These are phyloP conservation scores for Tetranychus piercei DNA, from an alignment of 2,888 invertebrate genomes.

Conservation along the genomic window DNA sequence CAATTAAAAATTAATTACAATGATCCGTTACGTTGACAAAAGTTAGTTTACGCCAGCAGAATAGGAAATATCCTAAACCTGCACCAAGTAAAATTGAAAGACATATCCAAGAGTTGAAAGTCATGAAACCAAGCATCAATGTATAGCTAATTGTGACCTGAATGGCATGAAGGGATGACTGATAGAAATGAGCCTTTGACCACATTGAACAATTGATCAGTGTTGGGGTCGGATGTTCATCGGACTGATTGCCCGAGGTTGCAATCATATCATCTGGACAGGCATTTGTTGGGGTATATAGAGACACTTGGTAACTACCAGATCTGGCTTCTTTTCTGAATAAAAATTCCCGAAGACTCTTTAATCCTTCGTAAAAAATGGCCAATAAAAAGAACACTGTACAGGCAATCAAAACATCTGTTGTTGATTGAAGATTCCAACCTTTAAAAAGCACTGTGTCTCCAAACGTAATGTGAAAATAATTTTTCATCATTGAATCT, in stretches of 20 bases:
- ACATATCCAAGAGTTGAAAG: constrained; percentile 84
- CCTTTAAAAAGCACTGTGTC: constrained; percentile 12
- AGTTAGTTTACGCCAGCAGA: constrained; percentile 66
- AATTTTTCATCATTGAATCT: constrained; percentile 15
- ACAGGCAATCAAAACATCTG: not conserved
- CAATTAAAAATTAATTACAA: constrained; percentile 22
- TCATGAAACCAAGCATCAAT: constrained; percentile 91
- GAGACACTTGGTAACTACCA: not conserved
- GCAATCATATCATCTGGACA: not conserved
- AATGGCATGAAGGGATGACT: constrained; percentile 67
- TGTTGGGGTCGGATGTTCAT: not conserved
- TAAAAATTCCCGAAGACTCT: constrained; percentile 33
- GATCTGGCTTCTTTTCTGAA: not conserved
- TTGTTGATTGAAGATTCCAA: not conserved
- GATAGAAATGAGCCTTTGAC: constrained; percentile 46
- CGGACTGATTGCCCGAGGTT: not conserved
- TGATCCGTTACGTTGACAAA: constrained; percentile 26
- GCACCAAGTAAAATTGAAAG: constrained; percentile 70
- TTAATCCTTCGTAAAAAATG: constrained; percentile 81
- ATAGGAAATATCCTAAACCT: constrained; percentile 76
- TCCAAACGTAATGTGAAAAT: constrained; percentile 14
- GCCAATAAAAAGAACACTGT: constrained; percentile 62
- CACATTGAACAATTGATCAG: constrained; percentile 13
- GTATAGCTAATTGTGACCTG: constrained; percentile 80
- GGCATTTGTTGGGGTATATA: constrained; percentile 11